A percentile compares a stretch with the other conserved stretches of the same genome.
phyloP scores from a whole-genome alignment of 2,888 invertebrate species.

The Chironomus tentans region DNA sequence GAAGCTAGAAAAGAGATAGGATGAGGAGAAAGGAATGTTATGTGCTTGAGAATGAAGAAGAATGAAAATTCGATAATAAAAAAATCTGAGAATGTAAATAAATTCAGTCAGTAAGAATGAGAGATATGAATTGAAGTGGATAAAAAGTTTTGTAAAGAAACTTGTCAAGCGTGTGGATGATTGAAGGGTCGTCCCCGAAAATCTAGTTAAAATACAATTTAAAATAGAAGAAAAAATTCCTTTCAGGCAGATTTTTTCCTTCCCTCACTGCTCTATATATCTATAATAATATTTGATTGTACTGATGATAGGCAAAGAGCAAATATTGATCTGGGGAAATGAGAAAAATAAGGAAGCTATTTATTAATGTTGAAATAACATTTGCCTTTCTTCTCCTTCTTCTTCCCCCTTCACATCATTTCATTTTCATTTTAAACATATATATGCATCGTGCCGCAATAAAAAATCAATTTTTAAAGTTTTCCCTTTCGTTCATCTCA shows the following conservation, averaged over 20 bases:
- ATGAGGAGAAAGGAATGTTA: neutral
- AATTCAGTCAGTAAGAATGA: neutral
- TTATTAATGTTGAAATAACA: constrained; percentile 24
- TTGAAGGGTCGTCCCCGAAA: neutral
- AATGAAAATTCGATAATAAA: neutral
- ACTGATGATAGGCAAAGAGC: constrained; percentile 20
- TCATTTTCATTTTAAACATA: neutral
- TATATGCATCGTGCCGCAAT: neutral
- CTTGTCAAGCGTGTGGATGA: neutral
- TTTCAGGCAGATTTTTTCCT: neutral
- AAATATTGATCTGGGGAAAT: constrained; percentile 25
- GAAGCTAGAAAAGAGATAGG: neutral
- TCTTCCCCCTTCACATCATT: neutral
- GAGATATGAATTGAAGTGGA: neutral
- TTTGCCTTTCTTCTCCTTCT: neutral
- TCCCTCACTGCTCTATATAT: neutral
- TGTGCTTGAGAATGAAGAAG: too few relatives aligned
- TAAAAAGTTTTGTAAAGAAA: neutral
- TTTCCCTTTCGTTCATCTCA: neutral
- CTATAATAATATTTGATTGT: constrained; percentile 3
- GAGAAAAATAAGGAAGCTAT: constrained; percentile 26
- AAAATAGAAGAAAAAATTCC: neutral
- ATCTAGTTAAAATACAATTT: constrained; percentile 5
- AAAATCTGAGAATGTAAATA: neutral
- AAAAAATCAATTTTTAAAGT: neutral